Base-by-base conservation (phyloP, 2,797 vertebrate species). In the Muraenolepis orangiensis region DNA sequence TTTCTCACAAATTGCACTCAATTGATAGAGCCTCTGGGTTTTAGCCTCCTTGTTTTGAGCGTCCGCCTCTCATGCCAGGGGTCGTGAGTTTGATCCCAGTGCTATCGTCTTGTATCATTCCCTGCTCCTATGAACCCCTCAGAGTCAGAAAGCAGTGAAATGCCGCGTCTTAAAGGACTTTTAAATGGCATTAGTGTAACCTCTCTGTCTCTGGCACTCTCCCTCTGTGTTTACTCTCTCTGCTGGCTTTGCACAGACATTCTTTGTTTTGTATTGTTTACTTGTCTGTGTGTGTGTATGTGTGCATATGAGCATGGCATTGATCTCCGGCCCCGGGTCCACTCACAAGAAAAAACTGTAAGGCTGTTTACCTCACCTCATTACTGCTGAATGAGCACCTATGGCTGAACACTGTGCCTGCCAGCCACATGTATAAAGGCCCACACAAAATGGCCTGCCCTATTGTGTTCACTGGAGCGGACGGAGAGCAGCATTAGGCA, bases 311-410 rank as follows among this genome's bases (percentile, higher is more conserved):
- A n/a, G n/a, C n/a, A n/a, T 1, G 18, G 38, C 14, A 46, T 70
- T 26, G 26, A 29, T 72, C 70, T 40, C n/a, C 1, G 20, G 8
- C 51, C 18, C 18, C 51, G 51, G 20, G 1, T 18, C 4, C 18
- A 32, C 5, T 34, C 69, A 23, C 26, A 3, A 13, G 61, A 66
- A 28, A 10, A n/a, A 1, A 13, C 3, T 26, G 14, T 1, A 66
- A 13, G 3, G 28, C 23, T 81, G 72, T 82, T 82, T 69, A 69
- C n/a, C 66, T 82, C 42, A 57, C 31, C 70, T 78, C 72, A 75
- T 80, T 78, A 70, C 28, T 76, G 69, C 70, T 73, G 70, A 81
- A 76, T 79, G 73, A 74, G 68, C 72, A 30, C 70, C 46, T 26
- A 34, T 74, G 66, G 36, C 34, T 81, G 69, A 73, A 82, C 61